Conservation (phyloP, 1,140 invertebrate genomes). For the Cotesia vestalis region DNA sequence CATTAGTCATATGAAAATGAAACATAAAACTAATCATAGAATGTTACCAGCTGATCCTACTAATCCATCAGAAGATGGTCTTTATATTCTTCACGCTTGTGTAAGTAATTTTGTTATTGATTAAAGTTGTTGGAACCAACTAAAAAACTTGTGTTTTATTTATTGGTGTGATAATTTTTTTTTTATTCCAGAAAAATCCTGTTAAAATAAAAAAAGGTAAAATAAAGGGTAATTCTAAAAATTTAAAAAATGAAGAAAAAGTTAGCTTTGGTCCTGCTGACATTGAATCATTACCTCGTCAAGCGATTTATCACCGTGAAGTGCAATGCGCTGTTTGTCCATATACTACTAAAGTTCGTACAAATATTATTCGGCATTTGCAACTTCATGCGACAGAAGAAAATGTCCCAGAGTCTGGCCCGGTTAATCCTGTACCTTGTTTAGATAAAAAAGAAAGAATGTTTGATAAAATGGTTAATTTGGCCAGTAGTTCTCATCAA, state of each 20-base stretch:
- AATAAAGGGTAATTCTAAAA: not conserved
- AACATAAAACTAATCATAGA: slow-evolving; percentile 64
- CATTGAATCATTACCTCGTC: slow-evolving; percentile 71
- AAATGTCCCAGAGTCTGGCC: slow-evolving; percentile 70
- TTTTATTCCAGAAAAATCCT: slow-evolving; percentile 9
- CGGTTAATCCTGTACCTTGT: slow-evolving; percentile 82
- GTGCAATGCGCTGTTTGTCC: slow-evolving; percentile 74
- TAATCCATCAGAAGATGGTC: slow-evolving; percentile 66
- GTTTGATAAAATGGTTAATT: slow-evolving; percentile 86
- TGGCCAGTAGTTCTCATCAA: slow-evolving; percentile 76
- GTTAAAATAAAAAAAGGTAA: slow-evolving; percentile 40
- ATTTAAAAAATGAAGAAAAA: slow-evolving; percentile 50
- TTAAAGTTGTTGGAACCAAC: no score
- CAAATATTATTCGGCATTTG: slow-evolving; percentile 79
- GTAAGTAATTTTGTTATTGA: slow-evolving; percentile 43
- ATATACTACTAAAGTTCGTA: slow-evolving; percentile 77
- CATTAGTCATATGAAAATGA: slow-evolving; percentile 67
- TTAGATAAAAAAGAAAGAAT: slow-evolving; percentile 79
- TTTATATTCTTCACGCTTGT: slow-evolving; percentile 66
- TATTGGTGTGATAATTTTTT: slow-evolving; percentile 19
- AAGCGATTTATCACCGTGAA: slow-evolving; percentile 71
- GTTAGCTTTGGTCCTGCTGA: slow-evolving; percentile 69
- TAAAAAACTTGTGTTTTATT: slow-evolving; percentile 2
- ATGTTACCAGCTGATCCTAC: slow-evolving; percentile 65
- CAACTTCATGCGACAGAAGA: slow-evolving; percentile 72